Percentiles rank a stretch among this genome's conserved stretches.
phyloP scores from a whole-genome alignment of 35 echinoderm and acorn worm species.

The Lytechinus pictus region DNA sequence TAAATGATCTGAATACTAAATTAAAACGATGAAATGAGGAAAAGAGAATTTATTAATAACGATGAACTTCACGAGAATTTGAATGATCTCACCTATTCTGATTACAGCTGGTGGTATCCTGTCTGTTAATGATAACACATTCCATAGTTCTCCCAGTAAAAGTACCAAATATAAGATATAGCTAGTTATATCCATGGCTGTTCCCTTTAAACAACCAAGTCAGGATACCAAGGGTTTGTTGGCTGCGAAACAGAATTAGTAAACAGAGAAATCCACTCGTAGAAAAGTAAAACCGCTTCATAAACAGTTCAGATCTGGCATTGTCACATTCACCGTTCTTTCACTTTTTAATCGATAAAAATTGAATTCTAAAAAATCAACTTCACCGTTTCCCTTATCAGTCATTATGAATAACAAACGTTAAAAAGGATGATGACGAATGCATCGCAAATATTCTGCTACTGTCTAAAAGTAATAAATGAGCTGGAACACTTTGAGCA shows the following conservation, averaged over 20 bases:
- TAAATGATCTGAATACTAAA: no score
- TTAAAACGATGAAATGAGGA: no score
- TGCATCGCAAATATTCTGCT: not conserved
- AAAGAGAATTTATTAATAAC: no score
- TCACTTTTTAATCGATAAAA: not conserved
- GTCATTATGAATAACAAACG: not conserved
- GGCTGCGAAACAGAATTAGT: not conserved
- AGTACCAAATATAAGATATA: not conserved
- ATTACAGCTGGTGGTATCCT: not conserved
- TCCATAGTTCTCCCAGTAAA: not conserved
- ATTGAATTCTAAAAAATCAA: not conserved
- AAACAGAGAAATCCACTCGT: not conserved
- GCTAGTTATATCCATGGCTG: not conserved
- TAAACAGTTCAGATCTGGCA: not conserved
- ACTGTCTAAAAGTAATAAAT: not conserved
- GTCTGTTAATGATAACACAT: not conserved
- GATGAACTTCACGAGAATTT: no score
- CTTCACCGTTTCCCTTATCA: not conserved
- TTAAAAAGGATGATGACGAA: not conserved
- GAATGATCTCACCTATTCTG: not conserved
- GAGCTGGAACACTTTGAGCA: not conserved
- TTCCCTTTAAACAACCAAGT: not conserved
- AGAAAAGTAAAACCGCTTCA: not conserved
- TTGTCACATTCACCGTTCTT: not conserved
- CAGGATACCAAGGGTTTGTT: not conserved